Base-by-base conservation (phyloP, 2,888 invertebrate genomes). In the Germaria angustata region DNA sequence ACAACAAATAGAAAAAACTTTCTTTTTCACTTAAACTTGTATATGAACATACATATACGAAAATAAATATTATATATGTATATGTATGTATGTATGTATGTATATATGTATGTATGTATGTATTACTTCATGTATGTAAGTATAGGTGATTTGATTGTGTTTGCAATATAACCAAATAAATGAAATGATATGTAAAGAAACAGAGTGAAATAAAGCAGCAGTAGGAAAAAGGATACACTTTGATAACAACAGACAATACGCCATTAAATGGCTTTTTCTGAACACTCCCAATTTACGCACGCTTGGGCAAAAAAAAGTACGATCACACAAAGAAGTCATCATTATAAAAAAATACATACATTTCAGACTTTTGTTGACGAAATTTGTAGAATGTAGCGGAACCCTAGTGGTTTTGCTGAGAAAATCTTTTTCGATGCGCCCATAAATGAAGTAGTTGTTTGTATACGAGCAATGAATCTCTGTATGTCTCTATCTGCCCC, bases 111-210 rank as follows among this genome's bases (percentile, higher is more conserved):
- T 2, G 8, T 36, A 36, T 11, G 36, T 8, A 36, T 36, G 5
- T 41, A 41, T 9, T 3, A 41, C 9, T 41, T 13, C 2, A 41
- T 41, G n/a, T 13, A 5, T 41, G 32, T n/a, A 22, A 41, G 41
- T 41, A 32, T 55, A 51, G 20, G 51, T 51, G 57, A 24, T 59
- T 75, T 39, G 36, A 59, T 22, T 22, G 20, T 24, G 13, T 22
- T n/a, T 69, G 22, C 28, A 32, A 73, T 66, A n/a, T 49, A 66
- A 76, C 39, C 20, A 76, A 73, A 32, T 41, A 41, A 57, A 51
- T 41, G 32, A 32, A 75, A 65, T 65, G 22, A 55, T 55, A 75
- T 55, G 11, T 55, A 55, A 63, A 3, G 24, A 49, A 71, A 49
- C 6, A 6, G 49, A 59, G 34, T 32, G 13, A 22, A 1, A 49